Conservation (phyloP, 2,888 invertebrate species). For the Nomada hirtipes region DNA sequence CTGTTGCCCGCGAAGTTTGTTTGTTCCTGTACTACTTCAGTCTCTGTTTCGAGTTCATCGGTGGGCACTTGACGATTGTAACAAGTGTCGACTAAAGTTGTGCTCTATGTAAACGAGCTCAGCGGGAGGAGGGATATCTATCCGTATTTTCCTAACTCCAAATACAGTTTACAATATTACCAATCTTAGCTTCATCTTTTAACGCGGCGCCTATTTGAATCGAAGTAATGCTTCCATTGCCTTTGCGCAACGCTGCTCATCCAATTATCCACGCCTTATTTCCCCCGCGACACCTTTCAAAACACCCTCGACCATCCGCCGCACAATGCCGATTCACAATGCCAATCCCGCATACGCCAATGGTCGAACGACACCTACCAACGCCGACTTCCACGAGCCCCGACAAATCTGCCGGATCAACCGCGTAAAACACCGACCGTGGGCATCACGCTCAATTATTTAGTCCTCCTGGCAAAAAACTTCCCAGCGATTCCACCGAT, state of each 20-base stretch:
- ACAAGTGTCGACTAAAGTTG: neutral
- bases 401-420: neutral
- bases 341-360: neutral
- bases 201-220: no score
- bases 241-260: neutral
- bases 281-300: neutral
- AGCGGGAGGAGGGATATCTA: no score
- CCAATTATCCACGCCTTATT: slow-evolving; percentile 8
- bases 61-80: neutral
- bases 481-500: slow-evolving; percentile 33
- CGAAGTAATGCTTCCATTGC: neutral
- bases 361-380: neutral
- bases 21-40: neutral
- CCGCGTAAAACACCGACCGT: neutral
- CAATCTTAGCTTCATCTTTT: no score
- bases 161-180: no score
- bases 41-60: neutral
- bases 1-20: slow-evolving; percentile 31
- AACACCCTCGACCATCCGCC: neutral
- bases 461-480: slow-evolving; percentile 26
- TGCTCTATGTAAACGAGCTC: no score
- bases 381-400: no score
- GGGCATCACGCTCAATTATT: slow-evolving; percentile 50
- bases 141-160: no score
- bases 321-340: neutral